These are phyloP conservation scores for Acipenser ruthenus DNA, from an alignment of 2,797 vertebrate genomes.

Conservation along the genomic window DNA sequence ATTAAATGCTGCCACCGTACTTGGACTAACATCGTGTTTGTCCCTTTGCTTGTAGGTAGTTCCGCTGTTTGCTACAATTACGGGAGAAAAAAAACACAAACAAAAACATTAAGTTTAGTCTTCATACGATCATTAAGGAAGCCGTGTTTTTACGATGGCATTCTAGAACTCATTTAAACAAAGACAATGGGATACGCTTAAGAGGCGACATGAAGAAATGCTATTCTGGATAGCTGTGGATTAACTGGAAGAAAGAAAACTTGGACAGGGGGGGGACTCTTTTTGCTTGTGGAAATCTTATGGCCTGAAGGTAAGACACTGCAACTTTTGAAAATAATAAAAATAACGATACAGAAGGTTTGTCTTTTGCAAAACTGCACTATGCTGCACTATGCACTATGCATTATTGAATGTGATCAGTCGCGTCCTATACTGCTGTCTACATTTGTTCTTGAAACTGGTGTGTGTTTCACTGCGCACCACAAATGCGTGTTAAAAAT, in stretches of 20 bases:
- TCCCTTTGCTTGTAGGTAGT: too few relatives aligned
- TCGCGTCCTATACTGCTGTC: background rate
- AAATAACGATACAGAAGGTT: too few relatives aligned
- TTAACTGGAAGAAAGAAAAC: constrained; percentile 33
- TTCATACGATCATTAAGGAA: too few relatives aligned
- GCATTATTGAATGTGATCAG: constrained; percentile 11
- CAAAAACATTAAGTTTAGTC: too few relatives aligned
- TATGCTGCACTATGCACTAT: constrained; percentile 32
- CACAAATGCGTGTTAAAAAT: too few relatives aligned
- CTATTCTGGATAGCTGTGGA: constrained; percentile 45
- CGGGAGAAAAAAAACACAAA: too few relatives aligned
- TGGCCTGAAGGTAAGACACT: constrained; percentile 63
- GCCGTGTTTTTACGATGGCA: background rate
- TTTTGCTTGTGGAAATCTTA: constrained; percentile 48
- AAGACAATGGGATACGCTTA: constrained; percentile 21
- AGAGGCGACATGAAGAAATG: constrained; percentile 30
- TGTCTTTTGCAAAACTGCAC: constrained; percentile 36
- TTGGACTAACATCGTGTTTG: background rate
- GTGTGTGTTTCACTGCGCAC: too few relatives aligned
- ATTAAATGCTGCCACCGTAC: background rate
- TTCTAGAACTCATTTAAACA: background rate
- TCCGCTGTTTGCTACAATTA: too few relatives aligned
- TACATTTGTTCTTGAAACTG: background rate
- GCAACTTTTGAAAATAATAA: constrained; percentile 4
- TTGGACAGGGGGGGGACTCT: constrained; percentile 25